These are phyloP conservation scores for Pachydiplax longipennis DNA, from an alignment of 2,888 invertebrate species.

Conservation along the genomic window DNA sequence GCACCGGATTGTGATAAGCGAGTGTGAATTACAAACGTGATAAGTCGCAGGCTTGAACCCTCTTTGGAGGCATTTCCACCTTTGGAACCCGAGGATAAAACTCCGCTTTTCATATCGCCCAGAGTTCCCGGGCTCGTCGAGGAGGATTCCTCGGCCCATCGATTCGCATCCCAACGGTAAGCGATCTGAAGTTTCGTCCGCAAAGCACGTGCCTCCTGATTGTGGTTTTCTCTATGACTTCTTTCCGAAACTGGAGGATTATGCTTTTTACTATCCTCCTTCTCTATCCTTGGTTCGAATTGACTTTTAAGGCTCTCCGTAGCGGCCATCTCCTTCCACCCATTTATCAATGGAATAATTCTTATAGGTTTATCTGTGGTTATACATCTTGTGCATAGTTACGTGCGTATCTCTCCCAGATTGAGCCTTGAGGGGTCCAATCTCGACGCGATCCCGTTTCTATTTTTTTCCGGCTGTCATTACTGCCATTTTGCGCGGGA, in stretches of 20 bases:
- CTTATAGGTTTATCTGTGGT: no score
- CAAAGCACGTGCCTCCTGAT: neutral
- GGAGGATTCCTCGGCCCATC: neutral
- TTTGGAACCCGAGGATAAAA: neutral
- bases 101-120: neutral
- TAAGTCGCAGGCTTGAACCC: neutral
- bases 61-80: neutral
- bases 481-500: neutral
- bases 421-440: no score
- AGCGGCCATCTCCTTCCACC: no score
- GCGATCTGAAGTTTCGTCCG: neutral
- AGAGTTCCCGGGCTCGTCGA: neutral
- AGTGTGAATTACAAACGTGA: slow-evolving; percentile 22
- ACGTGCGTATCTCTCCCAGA: no score
- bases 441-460: no score
- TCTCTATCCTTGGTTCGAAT: no score
- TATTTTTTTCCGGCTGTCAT: no score
- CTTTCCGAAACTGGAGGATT: no score
- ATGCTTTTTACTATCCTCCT: neutral
- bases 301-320: no score
- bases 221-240: neutral
- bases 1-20: slow-evolving; percentile 17
- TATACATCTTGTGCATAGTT: no score
- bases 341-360: no score
- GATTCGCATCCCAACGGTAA: neutral